Percentiles rank a stretch among this genome's conserved stretches.
These are phyloP conservation scores for Brachyistius frenatus DNA, from an alignment of 2,113 vertebrate species.

Conservation along the genomic window DNA sequence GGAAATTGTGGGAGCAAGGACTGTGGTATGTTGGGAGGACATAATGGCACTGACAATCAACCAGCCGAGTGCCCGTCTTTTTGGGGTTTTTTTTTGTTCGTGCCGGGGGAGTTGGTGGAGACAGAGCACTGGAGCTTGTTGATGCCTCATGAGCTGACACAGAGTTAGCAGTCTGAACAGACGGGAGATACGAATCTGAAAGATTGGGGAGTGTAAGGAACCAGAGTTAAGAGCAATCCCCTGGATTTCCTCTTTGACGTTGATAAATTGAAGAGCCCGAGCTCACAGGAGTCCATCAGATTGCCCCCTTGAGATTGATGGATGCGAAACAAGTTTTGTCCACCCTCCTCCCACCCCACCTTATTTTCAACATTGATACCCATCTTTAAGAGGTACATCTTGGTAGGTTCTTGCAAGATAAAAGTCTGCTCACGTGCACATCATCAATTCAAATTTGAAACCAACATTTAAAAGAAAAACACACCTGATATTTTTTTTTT, in stretches of 20 bases:
- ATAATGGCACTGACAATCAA: conserved; percentile 82
- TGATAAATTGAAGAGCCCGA: conserved; percentile 78
- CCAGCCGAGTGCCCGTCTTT: conserved; percentile 68
- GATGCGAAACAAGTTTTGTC: conserved; percentile 47
- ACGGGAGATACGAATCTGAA: conserved; percentile 73
- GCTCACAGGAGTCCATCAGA: conserved; percentile 44
- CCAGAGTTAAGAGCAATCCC: conserved; percentile 73
- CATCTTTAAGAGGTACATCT: conserved; percentile 48
- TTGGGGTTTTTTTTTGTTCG: conserved; percentile 19
- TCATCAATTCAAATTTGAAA: conserved; percentile 18
- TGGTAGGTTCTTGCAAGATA: conserved; percentile 43
- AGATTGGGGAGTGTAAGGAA: conserved; percentile 48
- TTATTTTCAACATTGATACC: conserved; percentile 51
- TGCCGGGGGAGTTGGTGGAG: conserved; percentile 60
- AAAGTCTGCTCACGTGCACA: conserved; percentile 42
- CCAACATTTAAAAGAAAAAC: conserved; percentile 25
- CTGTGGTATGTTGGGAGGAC: conserved; percentile 62
- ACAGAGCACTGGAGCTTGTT: conserved; percentile 45
- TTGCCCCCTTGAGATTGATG: conserved; percentile 52
- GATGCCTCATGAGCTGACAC: conserved; percentile 62
- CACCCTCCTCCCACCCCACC: no score
- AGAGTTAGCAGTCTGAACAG: conserved; percentile 61
- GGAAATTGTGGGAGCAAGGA: conserved; percentile 55
- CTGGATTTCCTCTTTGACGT: conserved; percentile 72
- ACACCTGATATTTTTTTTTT: not conserved